phyloP scores from a whole-genome alignment of 2,888 invertebrate species.

The Philereme transversata region DNA sequence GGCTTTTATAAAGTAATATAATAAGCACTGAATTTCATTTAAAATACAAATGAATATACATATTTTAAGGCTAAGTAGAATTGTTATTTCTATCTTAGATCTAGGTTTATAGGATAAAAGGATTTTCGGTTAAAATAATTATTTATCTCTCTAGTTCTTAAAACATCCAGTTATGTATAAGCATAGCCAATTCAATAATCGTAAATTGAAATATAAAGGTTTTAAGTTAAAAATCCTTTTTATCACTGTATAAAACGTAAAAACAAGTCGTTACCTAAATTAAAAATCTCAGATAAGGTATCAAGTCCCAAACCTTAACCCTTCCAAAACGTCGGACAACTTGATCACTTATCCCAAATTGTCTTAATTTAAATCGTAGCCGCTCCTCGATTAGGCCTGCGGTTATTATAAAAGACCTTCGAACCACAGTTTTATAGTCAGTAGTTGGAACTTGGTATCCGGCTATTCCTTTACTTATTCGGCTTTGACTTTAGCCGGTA shows the following conservation, averaged over 20 bases:
- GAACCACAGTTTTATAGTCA: slow-evolving; percentile 45
- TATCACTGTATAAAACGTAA: neutral
- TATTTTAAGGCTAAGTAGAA: too few relatives aligned
- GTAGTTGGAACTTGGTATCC: slow-evolving; percentile 9
- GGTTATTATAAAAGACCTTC: slow-evolving; percentile 53
- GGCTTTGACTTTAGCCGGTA: too few relatives aligned
- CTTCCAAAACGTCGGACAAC: slow-evolving; percentile 21
- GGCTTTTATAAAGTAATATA: too few relatives aligned
- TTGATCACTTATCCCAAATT: slow-evolving; percentile 27
- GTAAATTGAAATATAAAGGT: neutral
- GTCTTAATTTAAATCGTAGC: slow-evolving; percentile 38
- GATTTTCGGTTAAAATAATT: too few relatives aligned
- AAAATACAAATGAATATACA: too few relatives aligned
- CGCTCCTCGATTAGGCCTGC: slow-evolving; percentile 43
- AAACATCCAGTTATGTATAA: too few relatives aligned
- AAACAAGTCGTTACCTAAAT: slow-evolving; percentile 8
- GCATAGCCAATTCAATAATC: too few relatives aligned
- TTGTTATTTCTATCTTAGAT: too few relatives aligned
- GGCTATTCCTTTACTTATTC: too few relatives aligned
- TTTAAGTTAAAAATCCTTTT: neutral
- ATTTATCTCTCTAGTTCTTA: too few relatives aligned
- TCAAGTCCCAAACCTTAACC: slow-evolving; percentile 23
- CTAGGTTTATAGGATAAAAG: too few relatives aligned
- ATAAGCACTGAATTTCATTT: too few relatives aligned
- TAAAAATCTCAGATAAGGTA: slow-evolving; percentile 22